A percentile compares a stretch with the other conserved stretches of the same genome.
Evolutionary conservation across 2,113 vertebrate species (phyloP).

Genomic region (Brienomyrus brachyistius): DNA sequence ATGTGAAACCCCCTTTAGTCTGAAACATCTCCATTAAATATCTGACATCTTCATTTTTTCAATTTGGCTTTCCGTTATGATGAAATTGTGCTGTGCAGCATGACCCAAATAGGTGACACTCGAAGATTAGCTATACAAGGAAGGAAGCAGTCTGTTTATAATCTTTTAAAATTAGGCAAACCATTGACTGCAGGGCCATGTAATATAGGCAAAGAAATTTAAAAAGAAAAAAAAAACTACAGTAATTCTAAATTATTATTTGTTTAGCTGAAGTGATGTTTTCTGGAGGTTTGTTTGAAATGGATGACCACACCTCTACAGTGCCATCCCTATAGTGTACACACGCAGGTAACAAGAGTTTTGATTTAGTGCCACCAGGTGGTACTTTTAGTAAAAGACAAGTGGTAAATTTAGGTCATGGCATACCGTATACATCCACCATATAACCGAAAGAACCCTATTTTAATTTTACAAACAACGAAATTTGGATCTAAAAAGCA

Average conservation of each 20-base stretch:
- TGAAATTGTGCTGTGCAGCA: conserved; percentile 24
- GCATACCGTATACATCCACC: background rate
- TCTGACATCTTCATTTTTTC: conserved; percentile 23
- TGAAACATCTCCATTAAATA: conserved; percentile 10
- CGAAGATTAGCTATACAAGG: conserved; percentile 5
- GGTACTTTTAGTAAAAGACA: background rate
- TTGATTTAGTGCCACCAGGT: conserved; percentile 16
- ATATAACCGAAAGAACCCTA: background rate
- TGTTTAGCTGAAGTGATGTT: background rate
- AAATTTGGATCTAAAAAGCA: background rate
- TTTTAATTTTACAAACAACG: background rate
- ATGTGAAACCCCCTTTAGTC: background rate
- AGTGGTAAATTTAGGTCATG: background rate
- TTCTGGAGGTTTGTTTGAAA: background rate
- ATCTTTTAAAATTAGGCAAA: conserved; percentile 26
- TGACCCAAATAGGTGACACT: conserved; percentile 28
- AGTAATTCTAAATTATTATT: background rate
- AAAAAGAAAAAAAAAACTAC: background rate
- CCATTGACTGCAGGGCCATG: background rate
- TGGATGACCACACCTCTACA: background rate
- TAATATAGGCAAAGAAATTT: background rate
- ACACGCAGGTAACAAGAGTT: background rate
- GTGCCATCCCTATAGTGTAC: background rate
- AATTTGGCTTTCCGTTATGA: conserved; percentile 21
- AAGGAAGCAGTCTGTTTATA: conserved; percentile 23